Evolutionary conservation across 2,797 vertebrate species (phyloP).

Genomic region (Pelochelys cantorii): DNA sequence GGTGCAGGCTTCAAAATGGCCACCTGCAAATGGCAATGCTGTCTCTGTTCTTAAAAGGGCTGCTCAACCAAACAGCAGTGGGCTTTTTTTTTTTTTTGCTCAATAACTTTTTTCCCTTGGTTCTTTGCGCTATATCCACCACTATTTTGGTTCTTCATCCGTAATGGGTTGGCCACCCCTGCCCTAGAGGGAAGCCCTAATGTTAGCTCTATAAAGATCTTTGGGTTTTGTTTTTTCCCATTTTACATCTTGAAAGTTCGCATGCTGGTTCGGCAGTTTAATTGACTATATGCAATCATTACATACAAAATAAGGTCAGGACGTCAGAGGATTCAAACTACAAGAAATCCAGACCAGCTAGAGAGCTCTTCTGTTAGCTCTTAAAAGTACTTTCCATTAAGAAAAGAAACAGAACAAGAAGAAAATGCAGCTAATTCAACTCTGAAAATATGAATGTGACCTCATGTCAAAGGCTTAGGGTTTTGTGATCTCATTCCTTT

Average conservation of each 20-base stretch:
- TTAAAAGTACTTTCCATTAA: slow-evolving; percentile 10
- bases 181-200: background rate
- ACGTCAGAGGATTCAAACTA: background rate
- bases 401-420: slow-evolving; percentile 1
- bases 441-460: background rate
- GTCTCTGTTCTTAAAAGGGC: too few species aligned
- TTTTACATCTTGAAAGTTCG: background rate
- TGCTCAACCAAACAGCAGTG: too few species aligned
- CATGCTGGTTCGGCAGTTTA: background rate
- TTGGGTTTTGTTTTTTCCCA: background rate
- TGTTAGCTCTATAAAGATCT: background rate
- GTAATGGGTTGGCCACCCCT: too few species aligned
- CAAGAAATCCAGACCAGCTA: background rate
- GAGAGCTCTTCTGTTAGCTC: background rate
- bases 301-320: background rate
- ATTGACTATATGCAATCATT: too few species aligned
- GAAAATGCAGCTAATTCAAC: slow-evolving; percentile 19
- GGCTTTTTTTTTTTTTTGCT: too few species aligned
- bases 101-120: too few species aligned
- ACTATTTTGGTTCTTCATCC: too few species aligned
- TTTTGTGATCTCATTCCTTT: background rate
- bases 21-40: too few species aligned
- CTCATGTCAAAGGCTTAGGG: background rate
- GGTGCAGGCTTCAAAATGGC: too few species aligned
- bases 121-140: too few species aligned